Evolutionary conservation across 2,888 invertebrate species (phyloP).

Genomic region (Drosophila koepferae): DNA sequence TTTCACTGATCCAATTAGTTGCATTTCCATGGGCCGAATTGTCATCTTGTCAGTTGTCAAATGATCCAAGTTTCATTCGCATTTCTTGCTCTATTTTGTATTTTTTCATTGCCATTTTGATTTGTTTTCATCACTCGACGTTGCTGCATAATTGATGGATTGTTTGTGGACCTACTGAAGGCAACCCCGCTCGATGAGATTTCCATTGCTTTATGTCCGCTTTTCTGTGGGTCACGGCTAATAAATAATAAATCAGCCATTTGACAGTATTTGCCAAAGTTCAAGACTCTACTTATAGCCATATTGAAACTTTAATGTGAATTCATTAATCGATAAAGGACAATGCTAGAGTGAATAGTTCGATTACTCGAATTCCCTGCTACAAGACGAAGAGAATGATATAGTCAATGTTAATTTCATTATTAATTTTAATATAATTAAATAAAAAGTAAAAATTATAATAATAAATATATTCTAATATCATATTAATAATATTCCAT

Average conservation of each 20-base stretch:
- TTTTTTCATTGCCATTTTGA: slow-evolving; percentile 36
- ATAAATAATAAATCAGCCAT: slow-evolving; percentile 68
- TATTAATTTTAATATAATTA: too few relatives aligned
- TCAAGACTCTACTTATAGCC: slow-evolving; percentile 21
- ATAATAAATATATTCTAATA: too few relatives aligned
- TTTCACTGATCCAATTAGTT: slow-evolving; percentile 67
- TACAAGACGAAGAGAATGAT: too few relatives aligned
- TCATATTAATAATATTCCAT: too few relatives aligned
- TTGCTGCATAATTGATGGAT: slow-evolving; percentile 76
- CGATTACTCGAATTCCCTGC: background rate
- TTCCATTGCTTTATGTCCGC: slow-evolving; percentile 15
- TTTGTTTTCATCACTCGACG: slow-evolving; percentile 63
- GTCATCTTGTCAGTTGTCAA: slow-evolving; percentile 73
- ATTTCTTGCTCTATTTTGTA: slow-evolving; percentile 6
- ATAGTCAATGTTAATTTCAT: too few relatives aligned
- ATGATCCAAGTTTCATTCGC: slow-evolving; percentile 39
- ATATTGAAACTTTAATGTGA: slow-evolving; percentile 60
- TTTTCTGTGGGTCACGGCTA: slow-evolving; percentile 33
- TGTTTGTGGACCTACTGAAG: slow-evolving; percentile 36
- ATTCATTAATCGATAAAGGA: slow-evolving; percentile 46
- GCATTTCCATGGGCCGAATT: slow-evolving; percentile 46
- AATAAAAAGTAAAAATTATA: too few relatives aligned
- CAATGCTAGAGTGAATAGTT: background rate
- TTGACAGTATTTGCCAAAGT: slow-evolving; percentile 55
- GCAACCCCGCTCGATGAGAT: slow-evolving; percentile 26